Evolutionary conservation across 2,888 invertebrate genomes (phyloP).

Genomic region (Phyllotreta cruciferae): DNA sequence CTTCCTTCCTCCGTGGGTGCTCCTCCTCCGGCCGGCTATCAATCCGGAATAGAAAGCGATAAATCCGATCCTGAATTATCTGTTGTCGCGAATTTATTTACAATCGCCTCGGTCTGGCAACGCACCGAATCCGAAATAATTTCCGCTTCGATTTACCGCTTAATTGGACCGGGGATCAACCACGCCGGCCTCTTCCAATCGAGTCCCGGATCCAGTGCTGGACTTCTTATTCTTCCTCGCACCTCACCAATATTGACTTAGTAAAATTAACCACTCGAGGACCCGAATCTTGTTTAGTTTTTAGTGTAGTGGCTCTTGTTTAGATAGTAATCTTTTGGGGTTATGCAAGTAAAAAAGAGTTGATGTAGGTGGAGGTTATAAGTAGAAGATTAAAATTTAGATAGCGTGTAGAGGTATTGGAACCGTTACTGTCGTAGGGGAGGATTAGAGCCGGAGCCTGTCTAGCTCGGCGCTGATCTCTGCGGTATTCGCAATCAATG

Average conservation of each 20-base stretch:
- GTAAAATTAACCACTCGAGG: background rate
- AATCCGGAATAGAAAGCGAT: conserved; percentile 13
- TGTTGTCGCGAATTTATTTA: conserved; percentile 13
- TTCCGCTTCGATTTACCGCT: conserved; percentile 20
- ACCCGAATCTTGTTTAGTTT: no score
- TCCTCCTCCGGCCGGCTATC: background rate
- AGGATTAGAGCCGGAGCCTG: conserved; percentile 28
- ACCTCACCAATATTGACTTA: background rate
- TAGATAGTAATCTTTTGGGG: no score
- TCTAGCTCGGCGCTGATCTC: conserved; percentile 46
- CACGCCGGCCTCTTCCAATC: background rate
- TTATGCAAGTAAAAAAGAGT: no score
- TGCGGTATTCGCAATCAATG: conserved; percentile 52
- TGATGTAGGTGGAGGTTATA: no score
- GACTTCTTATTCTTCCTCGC: background rate
- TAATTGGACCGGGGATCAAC: conserved; percentile 21
- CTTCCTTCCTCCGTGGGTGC: no score
- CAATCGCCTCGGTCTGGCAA: conserved; percentile 5
- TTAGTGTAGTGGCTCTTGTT: no score
- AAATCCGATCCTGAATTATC: conserved; percentile 16
- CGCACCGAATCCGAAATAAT: conserved; percentile 14
- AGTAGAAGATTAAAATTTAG: no score
- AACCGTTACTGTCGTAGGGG: conserved; percentile 22
- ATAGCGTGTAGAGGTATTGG: background rate
- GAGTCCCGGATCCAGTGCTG: background rate